phyloP scores from a whole-genome alignment of 1,140 invertebrate genomes.

The Solenopsis fugax region DNA sequence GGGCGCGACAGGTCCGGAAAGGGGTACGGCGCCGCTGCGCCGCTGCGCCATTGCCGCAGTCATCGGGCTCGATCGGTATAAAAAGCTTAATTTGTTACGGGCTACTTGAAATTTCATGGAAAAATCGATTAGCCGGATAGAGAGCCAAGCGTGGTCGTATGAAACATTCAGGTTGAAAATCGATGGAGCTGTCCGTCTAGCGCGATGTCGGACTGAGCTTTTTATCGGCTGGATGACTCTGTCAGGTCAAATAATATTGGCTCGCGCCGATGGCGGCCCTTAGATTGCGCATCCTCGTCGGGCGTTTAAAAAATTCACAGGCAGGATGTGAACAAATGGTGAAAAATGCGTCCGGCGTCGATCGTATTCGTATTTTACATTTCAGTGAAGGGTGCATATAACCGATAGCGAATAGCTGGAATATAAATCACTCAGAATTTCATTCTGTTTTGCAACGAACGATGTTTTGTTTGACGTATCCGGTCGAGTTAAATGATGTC shows the following conservation, averaged over 20 bases:
- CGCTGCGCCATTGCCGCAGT: neutral
- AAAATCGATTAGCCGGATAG: conserved; percentile 53
- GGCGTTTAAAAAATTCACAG: conserved; percentile 55
- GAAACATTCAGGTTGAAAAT: conserved; percentile 61
- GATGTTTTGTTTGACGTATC: conserved; percentile 35
- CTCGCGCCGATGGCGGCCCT: conserved; percentile 46
- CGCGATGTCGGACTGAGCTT: conserved; percentile 60
- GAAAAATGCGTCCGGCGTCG: conserved; percentile 32
- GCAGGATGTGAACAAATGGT: conserved; percentile 46
- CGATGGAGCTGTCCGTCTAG: conserved; percentile 63
- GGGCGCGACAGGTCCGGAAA: neutral
- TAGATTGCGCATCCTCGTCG: conserved; percentile 51
- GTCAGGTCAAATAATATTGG: conserved; percentile 60
- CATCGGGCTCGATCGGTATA: neutral
- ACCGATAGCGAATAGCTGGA: conserved; percentile 27
- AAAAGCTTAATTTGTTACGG: conserved; percentile 51
- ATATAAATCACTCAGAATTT: conserved; percentile 48
- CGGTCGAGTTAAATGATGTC: conserved; percentile 30
- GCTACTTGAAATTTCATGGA: conserved; percentile 54
- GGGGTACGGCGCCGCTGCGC: neutral
- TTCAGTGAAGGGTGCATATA: conserved; percentile 27
- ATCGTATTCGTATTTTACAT: conserved; percentile 44
- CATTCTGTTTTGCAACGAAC: conserved; percentile 16
- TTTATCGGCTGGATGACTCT: conserved; percentile 62
- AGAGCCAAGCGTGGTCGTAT: conserved; percentile 48